These are phyloP conservation scores for Kuschelorhynchus macadamiae DNA, from an alignment of 2,888 invertebrate species.

Conservation along the genomic window DNA sequence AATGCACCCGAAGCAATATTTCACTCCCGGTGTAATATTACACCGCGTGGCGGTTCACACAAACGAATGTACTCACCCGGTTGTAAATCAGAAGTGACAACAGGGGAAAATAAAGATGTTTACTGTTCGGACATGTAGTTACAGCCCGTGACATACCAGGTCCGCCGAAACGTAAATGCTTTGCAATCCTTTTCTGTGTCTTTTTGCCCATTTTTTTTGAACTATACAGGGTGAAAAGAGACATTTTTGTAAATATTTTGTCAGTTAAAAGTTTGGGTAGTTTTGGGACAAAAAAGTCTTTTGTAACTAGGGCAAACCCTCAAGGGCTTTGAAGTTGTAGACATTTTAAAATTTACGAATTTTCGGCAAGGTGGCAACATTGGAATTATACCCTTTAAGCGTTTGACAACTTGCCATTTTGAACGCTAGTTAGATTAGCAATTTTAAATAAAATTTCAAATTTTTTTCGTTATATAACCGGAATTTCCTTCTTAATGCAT, in stretches of 20 bases:
- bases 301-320: not conserved
- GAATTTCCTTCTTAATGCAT: too few relatives aligned
- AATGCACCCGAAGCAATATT: constrained; percentile 45
- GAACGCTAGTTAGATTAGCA: too few relatives aligned
- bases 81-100: constrained; percentile 50
- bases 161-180: too few relatives aligned
- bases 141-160: constrained; percentile 4
- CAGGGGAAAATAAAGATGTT: constrained; percentile 47
- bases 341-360: too few relatives aligned
- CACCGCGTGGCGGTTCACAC: constrained; percentile 45
- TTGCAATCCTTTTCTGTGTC: too few relatives aligned
- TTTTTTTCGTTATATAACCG: too few relatives aligned
- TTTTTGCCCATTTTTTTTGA: too few relatives aligned
- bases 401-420: too few relatives aligned
- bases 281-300: not conserved
- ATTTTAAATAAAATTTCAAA: too few relatives aligned
- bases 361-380: too few relatives aligned
- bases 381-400: too few relatives aligned
- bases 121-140: constrained; percentile 28
- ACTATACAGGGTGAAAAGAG: not conserved
- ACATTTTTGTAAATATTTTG: not conserved
- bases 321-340: too few relatives aligned
- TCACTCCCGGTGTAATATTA: constrained; percentile 47
- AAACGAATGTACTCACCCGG: constrained; percentile 47
- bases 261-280: not conserved